Conservation (phyloP, 2,888 invertebrate species). For the Lysandra bellargus region DNA sequence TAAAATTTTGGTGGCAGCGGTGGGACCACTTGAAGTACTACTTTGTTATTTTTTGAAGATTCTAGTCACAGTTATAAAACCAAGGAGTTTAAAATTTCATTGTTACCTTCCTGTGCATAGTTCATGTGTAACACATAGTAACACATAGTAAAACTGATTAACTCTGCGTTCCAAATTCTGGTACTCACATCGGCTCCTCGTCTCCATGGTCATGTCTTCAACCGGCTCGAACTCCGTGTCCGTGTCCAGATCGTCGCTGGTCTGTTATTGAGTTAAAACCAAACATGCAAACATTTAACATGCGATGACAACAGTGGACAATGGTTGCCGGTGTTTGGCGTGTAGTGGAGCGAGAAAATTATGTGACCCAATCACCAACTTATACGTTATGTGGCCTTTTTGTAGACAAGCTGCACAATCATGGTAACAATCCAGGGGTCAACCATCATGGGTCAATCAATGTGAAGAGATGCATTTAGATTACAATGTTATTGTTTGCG, state of each 20-base stretch:
- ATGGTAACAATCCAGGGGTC: too few species aligned
- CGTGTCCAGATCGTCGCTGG: slow-evolving; percentile 84
- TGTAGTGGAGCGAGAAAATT: not conserved
- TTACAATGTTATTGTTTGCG: not conserved
- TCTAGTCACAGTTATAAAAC: not conserved
- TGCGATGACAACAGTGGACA: slow-evolving; percentile 36
- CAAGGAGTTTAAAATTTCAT: not conserved
- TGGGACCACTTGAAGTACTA: not conserved
- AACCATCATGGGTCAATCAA: not conserved
- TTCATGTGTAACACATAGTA: not conserved
- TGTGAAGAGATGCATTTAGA: not conserved
- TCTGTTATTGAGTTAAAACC: slow-evolving; percentile 59
- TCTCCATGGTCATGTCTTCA: slow-evolving; percentile 85
- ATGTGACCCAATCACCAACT: not conserved
- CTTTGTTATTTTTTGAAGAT: not conserved
- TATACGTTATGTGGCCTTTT: not conserved
- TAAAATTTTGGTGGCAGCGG: not conserved
- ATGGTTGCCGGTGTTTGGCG: slow-evolving; percentile 24
- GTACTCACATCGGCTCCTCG: slow-evolving; percentile 83
- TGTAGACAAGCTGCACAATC: not conserved
- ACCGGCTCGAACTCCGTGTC: slow-evolving; percentile 86
- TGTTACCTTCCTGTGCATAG: not conserved
- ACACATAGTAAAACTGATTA: not conserved
- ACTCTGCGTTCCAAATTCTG: not conserved
- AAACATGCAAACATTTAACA: slow-evolving; percentile 36